Evolutionary conservation across 2,797 vertebrate genomes (phyloP).

Genomic region (Acipenser oxyrinchus): DNA sequence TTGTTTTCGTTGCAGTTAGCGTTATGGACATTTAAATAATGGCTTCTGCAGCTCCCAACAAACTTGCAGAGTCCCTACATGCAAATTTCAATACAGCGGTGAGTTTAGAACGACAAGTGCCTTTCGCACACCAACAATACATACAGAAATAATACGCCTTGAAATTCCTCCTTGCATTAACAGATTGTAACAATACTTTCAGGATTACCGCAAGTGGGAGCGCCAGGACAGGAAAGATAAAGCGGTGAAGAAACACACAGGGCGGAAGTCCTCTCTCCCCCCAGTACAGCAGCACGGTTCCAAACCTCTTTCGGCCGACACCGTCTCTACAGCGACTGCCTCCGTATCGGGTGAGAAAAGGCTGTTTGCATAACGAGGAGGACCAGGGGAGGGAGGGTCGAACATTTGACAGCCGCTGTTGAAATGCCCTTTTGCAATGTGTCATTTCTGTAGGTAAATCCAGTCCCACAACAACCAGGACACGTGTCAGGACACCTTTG

Average conservation of each 20-base stretch:
- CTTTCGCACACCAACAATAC: conserved; percentile 3
- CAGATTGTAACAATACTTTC: conserved; percentile 7
- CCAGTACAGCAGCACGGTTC: background rate
- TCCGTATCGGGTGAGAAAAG: background rate
- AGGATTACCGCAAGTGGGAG: conserved; percentile 34
- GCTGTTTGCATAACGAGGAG: background rate
- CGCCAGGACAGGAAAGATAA: conserved; percentile 1
- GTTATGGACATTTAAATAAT: background rate
- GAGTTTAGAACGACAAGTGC: conserved; percentile 16
- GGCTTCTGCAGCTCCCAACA: background rate
- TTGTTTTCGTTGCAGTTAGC: no score
- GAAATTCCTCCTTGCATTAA: conserved; percentile 14
- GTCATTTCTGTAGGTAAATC: conserved; percentile 6
- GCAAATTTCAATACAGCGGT: conserved; percentile 18
- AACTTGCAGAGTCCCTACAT: conserved; percentile 5
- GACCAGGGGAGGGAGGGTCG: no score
- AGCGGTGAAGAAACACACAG: background rate
- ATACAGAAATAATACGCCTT: conserved; percentile 23
- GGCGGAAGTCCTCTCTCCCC: conserved; percentile 5
- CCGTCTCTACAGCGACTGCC: no score
- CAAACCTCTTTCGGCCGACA: background rate
- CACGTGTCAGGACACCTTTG: conserved; percentile 1
- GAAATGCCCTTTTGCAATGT: no score
- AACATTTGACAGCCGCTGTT: no score
- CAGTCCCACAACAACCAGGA: background rate